Percentiles rank a stretch among this genome's conserved stretches.
These are phyloP conservation scores for Phortica okadai DNA, from an alignment of 2,888 invertebrate genomes.

Conservation along the genomic window DNA sequence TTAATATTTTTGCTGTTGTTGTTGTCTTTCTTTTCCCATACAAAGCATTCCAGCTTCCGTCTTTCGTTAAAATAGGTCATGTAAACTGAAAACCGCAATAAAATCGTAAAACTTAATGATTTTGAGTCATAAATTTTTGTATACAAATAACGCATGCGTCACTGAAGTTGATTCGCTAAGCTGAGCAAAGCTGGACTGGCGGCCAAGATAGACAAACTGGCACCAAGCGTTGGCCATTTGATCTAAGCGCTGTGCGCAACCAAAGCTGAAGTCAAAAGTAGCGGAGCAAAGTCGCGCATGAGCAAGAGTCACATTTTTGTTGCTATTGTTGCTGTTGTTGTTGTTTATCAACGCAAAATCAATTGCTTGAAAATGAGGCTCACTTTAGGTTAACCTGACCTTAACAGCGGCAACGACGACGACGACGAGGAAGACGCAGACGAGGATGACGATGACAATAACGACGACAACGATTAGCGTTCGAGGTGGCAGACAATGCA, in stretches of 20 bases:
- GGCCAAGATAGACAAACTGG: constrained; percentile 31
- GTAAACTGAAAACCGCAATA: too few species aligned
- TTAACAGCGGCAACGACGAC: constrained; percentile 35
- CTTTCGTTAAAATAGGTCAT: too few species aligned
- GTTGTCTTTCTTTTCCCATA: neutral
- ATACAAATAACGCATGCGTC: neutral
- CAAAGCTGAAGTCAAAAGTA: neutral
- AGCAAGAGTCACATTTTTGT: constrained; percentile 23
- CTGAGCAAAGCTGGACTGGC: neutral
- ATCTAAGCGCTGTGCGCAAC: constrained; percentile 10
- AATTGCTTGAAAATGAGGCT: constrained; percentile 31
- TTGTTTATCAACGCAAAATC: constrained; percentile 33
- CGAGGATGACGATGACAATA: neutral
- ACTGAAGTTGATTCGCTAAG: neutral
- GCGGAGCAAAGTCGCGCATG: constrained; percentile 19
- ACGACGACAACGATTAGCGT: constrained; percentile 57
- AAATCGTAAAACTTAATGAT: too few species aligned
- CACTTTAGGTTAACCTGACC: constrained; percentile 61
- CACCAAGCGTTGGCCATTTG: constrained; percentile 29
- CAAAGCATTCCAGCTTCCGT: too few species aligned
- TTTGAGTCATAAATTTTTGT: neutral
- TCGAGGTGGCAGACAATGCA: constrained; percentile 61
- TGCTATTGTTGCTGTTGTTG: neutral
- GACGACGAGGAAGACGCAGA: constrained; percentile 50
- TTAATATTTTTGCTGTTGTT: neutral